Evolutionary conservation across 2,113 vertebrate genomes (phyloP).

Genomic region (Indri indri): DNA sequence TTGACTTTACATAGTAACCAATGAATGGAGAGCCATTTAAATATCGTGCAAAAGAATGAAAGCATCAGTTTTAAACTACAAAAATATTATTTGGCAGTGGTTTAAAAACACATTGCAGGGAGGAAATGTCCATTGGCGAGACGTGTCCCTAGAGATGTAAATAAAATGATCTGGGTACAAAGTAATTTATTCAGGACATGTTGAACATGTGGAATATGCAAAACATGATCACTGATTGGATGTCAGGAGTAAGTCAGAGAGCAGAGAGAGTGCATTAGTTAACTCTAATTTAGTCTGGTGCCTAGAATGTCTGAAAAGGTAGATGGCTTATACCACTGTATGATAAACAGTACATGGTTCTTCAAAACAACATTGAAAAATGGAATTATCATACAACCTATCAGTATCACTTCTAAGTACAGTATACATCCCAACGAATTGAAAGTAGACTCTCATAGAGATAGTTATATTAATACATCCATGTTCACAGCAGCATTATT

Average conservation of each 20-base stretch:
- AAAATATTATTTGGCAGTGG: not conserved
- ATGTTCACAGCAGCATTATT: not conserved
- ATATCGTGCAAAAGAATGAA: not conserved
- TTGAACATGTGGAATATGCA: not conserved
- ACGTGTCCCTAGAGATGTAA: not conserved
- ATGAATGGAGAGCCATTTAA: not conserved
- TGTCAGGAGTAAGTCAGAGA: not conserved
- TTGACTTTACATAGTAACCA: not conserved
- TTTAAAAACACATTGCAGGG: not conserved
- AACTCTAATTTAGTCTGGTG: not conserved
- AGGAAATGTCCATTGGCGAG: not conserved
- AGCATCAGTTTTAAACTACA: not conserved
- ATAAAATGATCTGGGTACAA: not conserved
- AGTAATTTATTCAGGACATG: not conserved
- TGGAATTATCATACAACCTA: not conserved
- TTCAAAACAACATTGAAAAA: not conserved
- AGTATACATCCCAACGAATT: not conserved
- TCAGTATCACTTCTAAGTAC: not conserved
- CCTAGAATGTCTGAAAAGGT: not conserved
- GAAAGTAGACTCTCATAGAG: not conserved
- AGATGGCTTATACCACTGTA: not conserved
- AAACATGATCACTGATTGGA: not conserved
- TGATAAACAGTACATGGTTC: not conserved
- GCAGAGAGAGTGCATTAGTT: not conserved
- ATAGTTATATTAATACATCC: not conserved